Evolutionary conservation across 2,888 invertebrate genomes (phyloP).

Genomic region (Hydropsyche betteni): DNA sequence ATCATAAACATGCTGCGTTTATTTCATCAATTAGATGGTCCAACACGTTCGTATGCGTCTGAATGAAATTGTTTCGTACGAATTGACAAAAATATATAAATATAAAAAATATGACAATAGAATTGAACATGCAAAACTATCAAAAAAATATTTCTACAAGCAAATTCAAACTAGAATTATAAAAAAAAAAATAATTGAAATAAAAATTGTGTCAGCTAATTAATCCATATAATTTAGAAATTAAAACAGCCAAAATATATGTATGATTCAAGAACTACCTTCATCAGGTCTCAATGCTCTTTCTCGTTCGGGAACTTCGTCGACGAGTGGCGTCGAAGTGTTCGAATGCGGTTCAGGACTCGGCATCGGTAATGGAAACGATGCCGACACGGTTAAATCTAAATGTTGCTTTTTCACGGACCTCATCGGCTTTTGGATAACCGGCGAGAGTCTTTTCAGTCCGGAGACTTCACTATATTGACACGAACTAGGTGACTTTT

Average conservation of each 20-base stretch:
- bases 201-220: slow-evolving; percentile 10
- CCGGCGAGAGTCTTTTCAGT: slow-evolving; percentile 64
- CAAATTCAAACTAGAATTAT: slow-evolving; percentile 32
- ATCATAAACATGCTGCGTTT: too few species aligned
- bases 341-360: slow-evolving; percentile 76
- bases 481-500: slow-evolving; percentile 50
- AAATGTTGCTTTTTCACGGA: slow-evolving; percentile 60
- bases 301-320: slow-evolving; percentile 65
- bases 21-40: neutral
- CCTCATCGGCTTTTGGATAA: slow-evolving; percentile 63
- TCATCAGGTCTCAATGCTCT: slow-evolving; percentile 65
- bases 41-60: neutral
- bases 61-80: neutral
- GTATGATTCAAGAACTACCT: slow-evolving; percentile 55
- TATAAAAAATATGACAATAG: slow-evolving; percentile 13
- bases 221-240: slow-evolving; percentile 48
- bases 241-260: slow-evolving; percentile 39
- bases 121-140: slow-evolving; percentile 49
- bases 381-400: slow-evolving; percentile 56
- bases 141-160: slow-evolving; percentile 54
- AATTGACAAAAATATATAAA: neutral
- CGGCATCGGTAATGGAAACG: slow-evolving; percentile 63
- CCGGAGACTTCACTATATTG: slow-evolving; percentile 55
- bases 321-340: slow-evolving; percentile 71
- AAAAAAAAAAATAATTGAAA: slow-evolving; percentile 4